These are phyloP conservation scores for Tangara arthus DNA, from an alignment of 2,797 vertebrate species.

Conservation along the genomic window DNA sequence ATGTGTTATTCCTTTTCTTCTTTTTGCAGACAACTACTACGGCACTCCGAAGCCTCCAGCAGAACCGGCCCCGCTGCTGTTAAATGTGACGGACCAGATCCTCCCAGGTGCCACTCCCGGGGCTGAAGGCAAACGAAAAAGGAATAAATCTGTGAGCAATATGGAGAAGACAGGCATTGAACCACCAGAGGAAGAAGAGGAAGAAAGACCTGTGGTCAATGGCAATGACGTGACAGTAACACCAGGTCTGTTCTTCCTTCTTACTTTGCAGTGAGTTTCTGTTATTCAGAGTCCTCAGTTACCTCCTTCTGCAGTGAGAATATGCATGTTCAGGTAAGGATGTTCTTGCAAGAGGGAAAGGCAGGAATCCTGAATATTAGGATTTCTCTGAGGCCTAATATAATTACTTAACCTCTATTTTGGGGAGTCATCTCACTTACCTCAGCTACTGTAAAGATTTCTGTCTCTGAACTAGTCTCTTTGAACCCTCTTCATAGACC, in stretches of 20 bases:
- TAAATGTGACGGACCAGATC: slow-evolving; percentile 97
- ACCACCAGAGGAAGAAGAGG: slow-evolving; percentile 93
- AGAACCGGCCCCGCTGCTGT: slow-evolving; percentile 88
- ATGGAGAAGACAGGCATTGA: slow-evolving; percentile 97
- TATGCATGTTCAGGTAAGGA: not conserved
- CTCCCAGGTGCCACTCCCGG: slow-evolving; percentile 93
- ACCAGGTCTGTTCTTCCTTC: slow-evolving; percentile 84
- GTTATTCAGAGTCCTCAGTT: not conserved
- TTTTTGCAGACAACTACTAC: slow-evolving; percentile 92
- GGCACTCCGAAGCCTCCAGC: slow-evolving; percentile 96
- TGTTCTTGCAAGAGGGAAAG: not conserved
- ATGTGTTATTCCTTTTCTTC: not conserved
- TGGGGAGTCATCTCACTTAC: not conserved
- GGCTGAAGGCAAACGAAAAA: slow-evolving; percentile 93
- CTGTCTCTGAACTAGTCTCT: not conserved
- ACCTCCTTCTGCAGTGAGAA: not conserved
- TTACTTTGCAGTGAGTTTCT: slow-evolving; percentile 5
- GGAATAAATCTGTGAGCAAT: slow-evolving; percentile 98
- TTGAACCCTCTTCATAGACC: not conserved
- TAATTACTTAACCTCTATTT: not conserved
- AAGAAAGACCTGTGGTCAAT: slow-evolving; percentile 91
- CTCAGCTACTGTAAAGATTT: not conserved
- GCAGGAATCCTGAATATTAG: not conserved
- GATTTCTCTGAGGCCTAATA: not conserved
- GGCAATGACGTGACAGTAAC: slow-evolving; percentile 89